Conservation (phyloP, 2,888 invertebrate species). For the Catonia carolina region DNA sequence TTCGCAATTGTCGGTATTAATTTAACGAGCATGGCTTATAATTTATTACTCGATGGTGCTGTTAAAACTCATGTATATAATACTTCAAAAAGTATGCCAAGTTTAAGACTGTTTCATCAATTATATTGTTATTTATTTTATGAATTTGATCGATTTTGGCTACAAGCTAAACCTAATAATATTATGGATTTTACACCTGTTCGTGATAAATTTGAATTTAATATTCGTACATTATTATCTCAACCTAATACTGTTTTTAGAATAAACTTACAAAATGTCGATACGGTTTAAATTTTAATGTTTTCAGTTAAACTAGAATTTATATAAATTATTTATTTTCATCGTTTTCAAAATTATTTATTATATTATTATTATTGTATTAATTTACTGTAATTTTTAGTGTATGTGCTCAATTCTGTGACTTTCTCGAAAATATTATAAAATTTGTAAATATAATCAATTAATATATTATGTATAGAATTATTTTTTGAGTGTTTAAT, state of each 20-base stretch:
- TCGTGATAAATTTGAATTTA: constrained; percentile 74
- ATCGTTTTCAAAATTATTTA: too few relatives aligned
- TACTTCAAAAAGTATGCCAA: constrained; percentile 57
- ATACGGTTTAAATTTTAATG: constrained; percentile 51
- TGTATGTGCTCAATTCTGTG: too few relatives aligned
- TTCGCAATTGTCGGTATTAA: constrained; percentile 93
- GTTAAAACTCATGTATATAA: constrained; percentile 92
- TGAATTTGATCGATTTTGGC: constrained; percentile 93
- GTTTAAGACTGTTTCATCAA: constrained; percentile 75
- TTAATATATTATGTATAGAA: too few relatives aligned
- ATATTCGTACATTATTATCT: constrained; percentile 58
- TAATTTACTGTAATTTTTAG: too few relatives aligned
- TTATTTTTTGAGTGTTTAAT: too few relatives aligned
- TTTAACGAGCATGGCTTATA: constrained; percentile 83
- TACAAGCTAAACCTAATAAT: constrained; percentile 80
- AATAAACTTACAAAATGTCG: constrained; percentile 65
- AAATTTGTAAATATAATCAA: too few relatives aligned
- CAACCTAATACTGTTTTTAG: constrained; percentile 66
- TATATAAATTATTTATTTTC: too few relatives aligned
- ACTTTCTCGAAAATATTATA: too few relatives aligned
- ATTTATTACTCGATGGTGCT: constrained; percentile 68
- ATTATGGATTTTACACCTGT: constrained; percentile 95
- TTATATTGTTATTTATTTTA: constrained; percentile 91
- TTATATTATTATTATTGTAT: too few relatives aligned
- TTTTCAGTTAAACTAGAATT: too few relatives aligned